Evolutionary conservation across 2,888 invertebrate genomes (phyloP).

Genomic region (Trachelus troglodyta): DNA sequence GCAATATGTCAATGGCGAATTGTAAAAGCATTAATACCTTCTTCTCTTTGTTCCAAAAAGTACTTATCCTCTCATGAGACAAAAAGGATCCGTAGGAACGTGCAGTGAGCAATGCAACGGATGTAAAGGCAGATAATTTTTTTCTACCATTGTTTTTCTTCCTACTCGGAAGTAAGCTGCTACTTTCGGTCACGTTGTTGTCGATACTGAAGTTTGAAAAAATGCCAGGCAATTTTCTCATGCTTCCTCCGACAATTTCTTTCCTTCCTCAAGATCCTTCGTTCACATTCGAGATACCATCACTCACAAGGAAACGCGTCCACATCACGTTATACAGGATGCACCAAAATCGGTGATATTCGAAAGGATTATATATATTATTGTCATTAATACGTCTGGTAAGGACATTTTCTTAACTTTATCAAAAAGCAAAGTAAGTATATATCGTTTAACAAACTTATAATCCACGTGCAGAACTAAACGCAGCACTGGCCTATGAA

Average conservation of each 20-base stretch:
- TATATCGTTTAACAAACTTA: background rate
- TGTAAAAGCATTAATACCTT: conserved; percentile 44
- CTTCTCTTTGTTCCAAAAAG: conserved; percentile 55
- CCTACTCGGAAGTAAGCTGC: background rate
- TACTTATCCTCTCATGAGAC: conserved; percentile 49
- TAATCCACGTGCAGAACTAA: background rate
- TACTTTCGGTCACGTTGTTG: background rate
- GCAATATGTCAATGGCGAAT: background rate
- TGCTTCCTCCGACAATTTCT: background rate
- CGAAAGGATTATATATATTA: background rate
- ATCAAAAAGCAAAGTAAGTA: background rate
- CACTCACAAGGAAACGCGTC: background rate
- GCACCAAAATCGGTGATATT: background rate
- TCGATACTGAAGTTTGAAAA: background rate
- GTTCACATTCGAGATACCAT: background rate
- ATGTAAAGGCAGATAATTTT: background rate
- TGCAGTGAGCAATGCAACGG: background rate
- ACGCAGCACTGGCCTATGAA: background rate
- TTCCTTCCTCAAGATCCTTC: background rate
- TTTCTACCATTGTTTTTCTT: background rate
- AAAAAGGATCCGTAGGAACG: conserved; percentile 54
- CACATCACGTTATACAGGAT: background rate
- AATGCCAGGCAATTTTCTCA: background rate
- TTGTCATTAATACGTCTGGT: background rate
- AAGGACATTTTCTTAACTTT: background rate